Evolutionary conservation across 2,888 invertebrate species (phyloP), one percentile per base, ranked within the genome.

Genomic region (Oligia strigilis): DNA sequence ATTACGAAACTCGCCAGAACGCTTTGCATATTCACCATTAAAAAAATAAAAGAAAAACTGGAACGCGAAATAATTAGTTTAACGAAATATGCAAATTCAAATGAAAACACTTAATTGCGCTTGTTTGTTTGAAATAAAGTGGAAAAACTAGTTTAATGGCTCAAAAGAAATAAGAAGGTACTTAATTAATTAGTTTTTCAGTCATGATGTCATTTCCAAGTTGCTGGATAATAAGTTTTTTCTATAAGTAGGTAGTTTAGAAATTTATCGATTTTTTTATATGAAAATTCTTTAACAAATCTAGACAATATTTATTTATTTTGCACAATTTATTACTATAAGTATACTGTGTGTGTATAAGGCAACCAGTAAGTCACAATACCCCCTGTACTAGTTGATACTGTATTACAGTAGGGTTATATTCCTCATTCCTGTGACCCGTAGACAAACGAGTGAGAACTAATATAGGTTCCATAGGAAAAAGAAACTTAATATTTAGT

Each of bases 1-100:
- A 80, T 79, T 77, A 74, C 36, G 60, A 81, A 80, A 79, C 70
- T 66, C 43, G 29, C 13, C 55, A 73, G 69, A 72, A 75, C 66
- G n/a, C n/a, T 40, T 72, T 67, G 29, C 78, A 74, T 71, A 77
- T 78, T 67, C 74, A 55, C 70, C 58, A 73, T 86, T 80, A 76
- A 84, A 64, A 83, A 85, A 87, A 79, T 73, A 72, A 76, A 81
- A 81, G 62, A 78, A 85, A 87, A 84, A 77, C 58, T 8, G n/a
- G 55, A 76, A 72, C 58, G 43, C 40, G 58, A 73, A 64, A 72
- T 75, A 79, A 83, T 84, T 80, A 73, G 65, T 83, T 75, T 69
- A 78, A 75, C 78, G 77, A 82, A 84, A 84, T 80, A 86, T 80
- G 77, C 73, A 79, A 86, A 87, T 78, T 80, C 14, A 72, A 79